Evolutionary conservation across 2,888 invertebrate genomes (phyloP).

Genomic region (Cosmorhoe ocellata): DNA sequence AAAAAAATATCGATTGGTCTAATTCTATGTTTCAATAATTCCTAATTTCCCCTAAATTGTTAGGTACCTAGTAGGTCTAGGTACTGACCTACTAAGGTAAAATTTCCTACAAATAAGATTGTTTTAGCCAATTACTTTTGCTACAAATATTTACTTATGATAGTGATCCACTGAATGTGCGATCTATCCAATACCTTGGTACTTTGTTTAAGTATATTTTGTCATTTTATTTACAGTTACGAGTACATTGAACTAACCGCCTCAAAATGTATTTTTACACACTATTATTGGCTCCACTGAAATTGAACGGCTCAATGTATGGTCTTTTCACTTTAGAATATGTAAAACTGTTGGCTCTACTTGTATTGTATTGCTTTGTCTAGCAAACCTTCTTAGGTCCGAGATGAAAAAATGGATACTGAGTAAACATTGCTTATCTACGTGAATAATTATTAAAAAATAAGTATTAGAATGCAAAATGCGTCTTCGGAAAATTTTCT

Average conservation of each 20-base stretch:
- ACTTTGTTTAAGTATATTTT: too few species aligned
- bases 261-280: background rate
- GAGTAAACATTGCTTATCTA: slow-evolving; percentile 26
- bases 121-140: slow-evolving; percentile 34
- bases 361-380: background rate
- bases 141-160: background rate
- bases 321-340: too few species aligned
- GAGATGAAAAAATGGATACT: background rate
- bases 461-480: slow-evolving; percentile 35
- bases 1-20: background rate
- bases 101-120: slow-evolving; percentile 23
- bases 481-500: slow-evolving; percentile 33
- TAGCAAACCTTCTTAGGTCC: background rate
- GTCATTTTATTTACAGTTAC: too few species aligned
- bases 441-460: slow-evolving; percentile 28
- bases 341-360: too few species aligned
- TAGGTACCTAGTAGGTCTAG: too few species aligned
- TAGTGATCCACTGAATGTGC: background rate
- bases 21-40: slow-evolving; percentile 9
- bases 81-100: too few species aligned
- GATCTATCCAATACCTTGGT: too few species aligned
- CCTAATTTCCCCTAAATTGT: slow-evolving; percentile 1
- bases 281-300: background rate
- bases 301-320: background rate
- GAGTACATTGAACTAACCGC: too few species aligned